Evolutionary conservation across 2,797 vertebrate genomes (phyloP).

Genomic region (Hippoglossus hippoglossus): DNA sequence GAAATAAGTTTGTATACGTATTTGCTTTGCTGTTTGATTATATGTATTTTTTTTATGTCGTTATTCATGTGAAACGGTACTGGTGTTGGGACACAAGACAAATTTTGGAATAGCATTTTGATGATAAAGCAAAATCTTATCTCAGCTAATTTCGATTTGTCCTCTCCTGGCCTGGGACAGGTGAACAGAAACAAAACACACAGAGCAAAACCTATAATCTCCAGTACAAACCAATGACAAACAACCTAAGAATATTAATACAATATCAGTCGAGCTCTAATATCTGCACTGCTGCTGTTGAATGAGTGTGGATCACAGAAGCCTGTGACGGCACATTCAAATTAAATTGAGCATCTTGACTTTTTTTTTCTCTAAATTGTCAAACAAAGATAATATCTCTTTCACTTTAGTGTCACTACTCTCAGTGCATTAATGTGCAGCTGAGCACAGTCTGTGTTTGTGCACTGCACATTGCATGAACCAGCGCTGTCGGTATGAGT

Average conservation of each 20-base stretch:
- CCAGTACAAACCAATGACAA: background rate
- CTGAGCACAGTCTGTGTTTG: slow-evolving; percentile 5
- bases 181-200: background rate
- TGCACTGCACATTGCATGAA: background rate
- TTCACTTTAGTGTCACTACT: too few relatives aligned
- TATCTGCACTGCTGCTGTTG: too few relatives aligned
- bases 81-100: background rate
- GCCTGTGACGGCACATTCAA: too few relatives aligned
- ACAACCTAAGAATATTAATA: too few relatives aligned
- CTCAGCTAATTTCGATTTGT: background rate
- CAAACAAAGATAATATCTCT: background rate
- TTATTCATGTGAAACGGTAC: too few relatives aligned
- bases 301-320: too few relatives aligned
- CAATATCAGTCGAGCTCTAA: too few relatives aligned
- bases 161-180: background rate
- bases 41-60: background rate
- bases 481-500: slow-evolving; percentile 12
- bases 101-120: background rate
- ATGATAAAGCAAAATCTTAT: background rate
- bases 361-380: background rate
- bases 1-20: background rate
- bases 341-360: too few relatives aligned
- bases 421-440: background rate
- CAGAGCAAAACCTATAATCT: too few relatives aligned
- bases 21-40: background rate